Evolutionary conservation across 2,797 vertebrate species (phyloP).

Genomic region (Lerista edwardsae): DNA sequence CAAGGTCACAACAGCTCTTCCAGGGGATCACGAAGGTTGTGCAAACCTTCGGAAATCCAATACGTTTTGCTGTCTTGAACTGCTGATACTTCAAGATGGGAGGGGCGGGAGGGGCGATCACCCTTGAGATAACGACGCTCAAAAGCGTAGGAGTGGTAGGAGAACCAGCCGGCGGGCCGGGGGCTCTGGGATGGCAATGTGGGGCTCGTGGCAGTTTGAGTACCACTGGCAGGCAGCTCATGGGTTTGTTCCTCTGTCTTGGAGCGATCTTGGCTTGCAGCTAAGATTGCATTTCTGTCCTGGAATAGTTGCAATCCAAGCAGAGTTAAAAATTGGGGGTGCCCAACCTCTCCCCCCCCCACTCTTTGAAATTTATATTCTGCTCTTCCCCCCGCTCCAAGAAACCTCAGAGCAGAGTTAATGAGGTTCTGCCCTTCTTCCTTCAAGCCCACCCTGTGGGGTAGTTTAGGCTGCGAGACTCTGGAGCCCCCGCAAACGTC

Average conservation of each 20-base stretch:
- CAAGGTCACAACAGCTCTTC: rapidly evolving
- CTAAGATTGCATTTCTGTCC: background rate
- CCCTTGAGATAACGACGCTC: background rate
- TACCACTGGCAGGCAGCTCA: conserved; percentile 4
- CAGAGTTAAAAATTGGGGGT: background rate
- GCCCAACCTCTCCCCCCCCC: no score
- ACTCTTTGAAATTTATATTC: background rate
- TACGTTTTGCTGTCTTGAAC: rapidly evolving
- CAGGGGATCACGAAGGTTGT: rapidly evolving
- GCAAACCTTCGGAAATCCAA: rapidly evolving
- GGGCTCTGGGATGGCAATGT: background rate
- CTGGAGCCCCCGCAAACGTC: background rate
- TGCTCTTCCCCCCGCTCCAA: background rate
- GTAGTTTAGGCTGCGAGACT: background rate
- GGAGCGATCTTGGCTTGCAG: background rate
- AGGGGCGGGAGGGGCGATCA: background rate
- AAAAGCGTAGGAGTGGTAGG: background rate
- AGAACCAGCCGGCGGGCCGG: background rate
- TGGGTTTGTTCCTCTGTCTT: background rate
- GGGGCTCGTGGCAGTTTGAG: background rate
- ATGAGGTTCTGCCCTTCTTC: background rate
- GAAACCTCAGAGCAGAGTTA: background rate
- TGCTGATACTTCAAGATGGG: background rate
- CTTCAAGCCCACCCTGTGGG: no score
- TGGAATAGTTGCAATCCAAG: background rate